Evolutionary conservation across 2,888 invertebrate genomes (phyloP), one percentile per base, ranked within the genome.

Genomic region (Agriopis marginaria): DNA sequence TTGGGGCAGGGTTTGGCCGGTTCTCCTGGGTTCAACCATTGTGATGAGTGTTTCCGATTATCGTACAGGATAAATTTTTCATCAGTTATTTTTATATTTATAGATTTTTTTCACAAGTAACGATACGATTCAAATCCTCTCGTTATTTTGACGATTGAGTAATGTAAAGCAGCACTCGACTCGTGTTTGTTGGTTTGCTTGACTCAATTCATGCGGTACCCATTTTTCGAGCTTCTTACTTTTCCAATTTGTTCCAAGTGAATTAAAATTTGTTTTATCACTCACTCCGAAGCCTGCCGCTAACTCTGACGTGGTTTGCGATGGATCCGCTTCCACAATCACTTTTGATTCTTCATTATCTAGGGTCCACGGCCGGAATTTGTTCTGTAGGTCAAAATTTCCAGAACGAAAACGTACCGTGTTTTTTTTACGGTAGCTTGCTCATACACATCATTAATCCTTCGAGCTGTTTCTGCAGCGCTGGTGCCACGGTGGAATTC

Each of bases 381-480:
- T 59, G 44, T 66, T 74, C 60, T 51, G 65, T 11, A 72, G 60
- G 47, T 74, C 74, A 53, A 68, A 68, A 73, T 77, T 75, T 74
- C 67, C 62, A 74, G 63, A 75, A 76, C 70, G 66, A 66, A 71
- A 73, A 60, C 72, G 69, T 67, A 73, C 68, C 40, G 65, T 70
- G 68, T 63, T 73, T 73, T 75, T 71, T 72, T 73, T 66, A 47
- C 68, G 50, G 53, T 40, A 70, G 56, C 50, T 49, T 45, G 64
- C 53, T 70, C 70, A 60, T 68, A 75, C 68, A 73, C 68, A 75
- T 74, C 55, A 47, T 47, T 11, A 47, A 47, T 47, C 47, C 69
- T 78, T 75, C 73, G 70, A 74, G 70, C 65, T 63, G 69, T 78
- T 76, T 74, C 65, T 68, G 73, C 72, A 73, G 73, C 74, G 61